These are phyloP conservation scores for Turritopsis dohrnii DNA, from an alignment of 30 jellyfish, hydroid and myxozoan species.

Conservation along the genomic window DNA sequence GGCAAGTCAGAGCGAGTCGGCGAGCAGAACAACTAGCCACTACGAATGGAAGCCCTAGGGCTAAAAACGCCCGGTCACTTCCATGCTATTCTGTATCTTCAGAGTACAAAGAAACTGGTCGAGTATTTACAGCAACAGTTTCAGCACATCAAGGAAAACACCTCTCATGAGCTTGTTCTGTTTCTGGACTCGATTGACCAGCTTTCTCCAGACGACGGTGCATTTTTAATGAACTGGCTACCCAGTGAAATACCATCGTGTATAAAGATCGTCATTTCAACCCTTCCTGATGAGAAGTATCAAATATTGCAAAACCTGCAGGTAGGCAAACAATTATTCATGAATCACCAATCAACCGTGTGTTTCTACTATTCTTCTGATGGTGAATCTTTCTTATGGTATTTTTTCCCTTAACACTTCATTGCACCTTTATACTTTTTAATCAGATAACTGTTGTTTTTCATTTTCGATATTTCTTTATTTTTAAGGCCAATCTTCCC, in stretches of 20 bases:
- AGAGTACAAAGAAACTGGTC: slow-evolving; percentile 55
- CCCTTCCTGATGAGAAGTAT: slow-evolving; percentile 72
- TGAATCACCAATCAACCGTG: too few relatives aligned
- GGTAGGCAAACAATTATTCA: too few relatives aligned
- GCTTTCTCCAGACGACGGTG: slow-evolving; percentile 69
- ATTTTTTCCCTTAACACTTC: too few relatives aligned
- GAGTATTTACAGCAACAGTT: slow-evolving; percentile 43
- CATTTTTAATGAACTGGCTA: slow-evolving; percentile 61
- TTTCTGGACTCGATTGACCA: slow-evolving; percentile 77
- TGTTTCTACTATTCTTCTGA: too few relatives aligned
- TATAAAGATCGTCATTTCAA: slow-evolving; percentile 47
- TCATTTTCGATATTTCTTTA: background rate
- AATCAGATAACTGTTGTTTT: too few relatives aligned
- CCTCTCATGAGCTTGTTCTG: slow-evolving; percentile 1
- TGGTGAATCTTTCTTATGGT: too few relatives aligned
- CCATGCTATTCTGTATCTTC: too few relatives aligned
- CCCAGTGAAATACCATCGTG: slow-evolving; percentile 44
- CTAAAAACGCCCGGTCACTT: too few relatives aligned
- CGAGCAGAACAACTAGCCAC: too few relatives aligned
- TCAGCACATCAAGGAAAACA: slow-evolving; percentile 11
- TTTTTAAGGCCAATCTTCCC: background rate
- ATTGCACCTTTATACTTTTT: too few relatives aligned
- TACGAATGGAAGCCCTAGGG: too few relatives aligned
- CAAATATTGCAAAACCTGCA: slow-evolving; percentile 45
- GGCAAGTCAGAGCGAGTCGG: too few relatives aligned